Conservation (phyloP, 1,140 invertebrate genomes). For the Zaprionus kolodkinae region DNA sequence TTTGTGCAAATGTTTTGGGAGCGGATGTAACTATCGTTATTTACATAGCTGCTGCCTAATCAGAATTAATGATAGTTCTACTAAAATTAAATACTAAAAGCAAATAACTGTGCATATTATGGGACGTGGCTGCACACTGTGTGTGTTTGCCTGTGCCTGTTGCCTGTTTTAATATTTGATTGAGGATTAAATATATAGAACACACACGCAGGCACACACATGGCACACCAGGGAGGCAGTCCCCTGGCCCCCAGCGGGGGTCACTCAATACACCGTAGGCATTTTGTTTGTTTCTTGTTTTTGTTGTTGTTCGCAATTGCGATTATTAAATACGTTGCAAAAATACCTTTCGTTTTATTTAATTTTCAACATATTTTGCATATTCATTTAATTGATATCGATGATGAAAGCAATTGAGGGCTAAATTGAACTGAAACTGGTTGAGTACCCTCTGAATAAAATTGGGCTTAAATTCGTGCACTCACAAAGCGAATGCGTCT, state of each 20-base stretch:
- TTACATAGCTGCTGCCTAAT: conserved; percentile 33
- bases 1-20: conserved; percentile 11
- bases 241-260: background rate
- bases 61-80: conserved; percentile 42
- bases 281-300: conserved; percentile 5
- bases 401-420: conserved; percentile 9
- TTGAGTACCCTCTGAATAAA: too few relatives aligned
- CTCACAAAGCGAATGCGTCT: conserved; percentile 3
- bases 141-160: conserved; percentile 8
- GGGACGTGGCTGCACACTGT: background rate
- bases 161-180: conserved; percentile 32
- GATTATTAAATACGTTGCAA: background rate
- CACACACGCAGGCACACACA: background rate
- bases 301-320: conserved; percentile 9
- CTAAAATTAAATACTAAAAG: conserved; percentile 5
- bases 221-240: conserved; percentile 1
- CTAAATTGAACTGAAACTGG: conserved; percentile 1
- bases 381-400: conserved; percentile 36
- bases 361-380: conserved; percentile 15
- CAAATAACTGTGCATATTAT: conserved; percentile 1
- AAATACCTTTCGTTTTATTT: conserved; percentile 1
- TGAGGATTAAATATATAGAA: conserved; percentile 40
- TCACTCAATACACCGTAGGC: background rate
- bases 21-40: conserved; percentile 22
- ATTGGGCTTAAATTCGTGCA: background rate